A percentile compares a stretch with the other conserved stretches of the same genome.
These are phyloP conservation scores for Eucera pruinosa DNA, from an alignment of 2,888 invertebrate genomes.

Conservation along the genomic window DNA sequence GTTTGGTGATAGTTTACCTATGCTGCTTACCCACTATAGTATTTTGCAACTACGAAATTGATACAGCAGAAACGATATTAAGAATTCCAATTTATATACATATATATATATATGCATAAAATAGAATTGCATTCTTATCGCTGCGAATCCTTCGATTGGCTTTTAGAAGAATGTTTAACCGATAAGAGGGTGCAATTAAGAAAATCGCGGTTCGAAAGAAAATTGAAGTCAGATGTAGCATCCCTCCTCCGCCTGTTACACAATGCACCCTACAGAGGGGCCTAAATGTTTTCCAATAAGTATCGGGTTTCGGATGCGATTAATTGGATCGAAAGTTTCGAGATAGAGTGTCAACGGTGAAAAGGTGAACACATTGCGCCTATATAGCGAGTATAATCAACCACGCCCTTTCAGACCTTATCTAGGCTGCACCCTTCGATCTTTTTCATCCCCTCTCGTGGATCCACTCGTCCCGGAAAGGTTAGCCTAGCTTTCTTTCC, in stretches of 20 bases:
- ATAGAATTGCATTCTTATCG: too few relatives aligned
- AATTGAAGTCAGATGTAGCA: not conserved
- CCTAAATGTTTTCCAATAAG: slow-evolving; percentile 52
- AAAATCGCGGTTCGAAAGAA: not conserved
- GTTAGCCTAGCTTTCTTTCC: slow-evolving; percentile 32
- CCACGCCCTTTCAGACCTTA: slow-evolving; percentile 77
- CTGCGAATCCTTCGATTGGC: too few relatives aligned
- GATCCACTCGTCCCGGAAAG: slow-evolving; percentile 57
- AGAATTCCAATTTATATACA: too few relatives aligned
- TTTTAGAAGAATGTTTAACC: too few relatives aligned
- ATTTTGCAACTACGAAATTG: too few relatives aligned
- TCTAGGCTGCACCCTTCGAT: slow-evolving; percentile 79
- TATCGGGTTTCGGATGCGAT: slow-evolving; percentile 44
- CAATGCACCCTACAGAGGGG: not conserved
- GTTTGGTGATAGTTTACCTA: too few relatives aligned
- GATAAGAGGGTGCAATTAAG: not conserved
- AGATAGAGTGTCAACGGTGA: slow-evolving; percentile 47
- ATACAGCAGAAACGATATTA: too few relatives aligned
- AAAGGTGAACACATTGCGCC: slow-evolving; percentile 45
- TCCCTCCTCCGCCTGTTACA: too few relatives aligned
- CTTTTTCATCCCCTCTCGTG: slow-evolving; percentile 35
- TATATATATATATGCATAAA: too few relatives aligned
- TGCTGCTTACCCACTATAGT: too few relatives aligned
- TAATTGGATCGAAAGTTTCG: slow-evolving; percentile 57
- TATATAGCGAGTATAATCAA: slow-evolving; percentile 64